Conservation (phyloP, 2,113 vertebrate genomes). For the Ploceus nigricollis region DNA sequence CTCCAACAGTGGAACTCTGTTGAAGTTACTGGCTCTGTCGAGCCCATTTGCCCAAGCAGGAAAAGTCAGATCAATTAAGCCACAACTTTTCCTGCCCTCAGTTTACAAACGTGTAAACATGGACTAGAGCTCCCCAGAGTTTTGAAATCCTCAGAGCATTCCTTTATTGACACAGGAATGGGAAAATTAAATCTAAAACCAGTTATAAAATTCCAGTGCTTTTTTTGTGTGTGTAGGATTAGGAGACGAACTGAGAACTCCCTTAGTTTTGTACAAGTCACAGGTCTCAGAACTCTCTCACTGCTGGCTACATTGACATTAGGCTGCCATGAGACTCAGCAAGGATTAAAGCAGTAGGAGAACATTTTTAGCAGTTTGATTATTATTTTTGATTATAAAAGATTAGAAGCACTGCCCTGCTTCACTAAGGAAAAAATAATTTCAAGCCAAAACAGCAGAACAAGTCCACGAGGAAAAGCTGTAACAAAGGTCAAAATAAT, state of each 20-base stretch:
- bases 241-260: neutral
- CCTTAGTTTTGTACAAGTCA: neutral
- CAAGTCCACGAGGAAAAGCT: neutral
- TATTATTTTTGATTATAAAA: neutral
- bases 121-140: neutral
- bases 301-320: neutral
- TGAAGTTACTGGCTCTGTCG: neutral
- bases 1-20: neutral
- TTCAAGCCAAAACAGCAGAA: neutral
- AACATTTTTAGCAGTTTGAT: neutral
- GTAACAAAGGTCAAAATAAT: neutral
- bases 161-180: fast-evolving
- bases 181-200: neutral
- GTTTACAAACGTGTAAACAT: neutral
- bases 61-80: neutral
- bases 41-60: neutral
- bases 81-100: neutral
- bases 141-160: neutral
- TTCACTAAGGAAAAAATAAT: neutral
- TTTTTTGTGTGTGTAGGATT: neutral
- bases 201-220: neutral
- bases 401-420: fast-evolving
- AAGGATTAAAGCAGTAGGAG: neutral
- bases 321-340: neutral
- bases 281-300: neutral